A percentile compares a stretch with the other conserved stretches of the same genome.
Conservation (phyloP, 2,113 vertebrate genomes). For the Eclectus roratus region DNA sequence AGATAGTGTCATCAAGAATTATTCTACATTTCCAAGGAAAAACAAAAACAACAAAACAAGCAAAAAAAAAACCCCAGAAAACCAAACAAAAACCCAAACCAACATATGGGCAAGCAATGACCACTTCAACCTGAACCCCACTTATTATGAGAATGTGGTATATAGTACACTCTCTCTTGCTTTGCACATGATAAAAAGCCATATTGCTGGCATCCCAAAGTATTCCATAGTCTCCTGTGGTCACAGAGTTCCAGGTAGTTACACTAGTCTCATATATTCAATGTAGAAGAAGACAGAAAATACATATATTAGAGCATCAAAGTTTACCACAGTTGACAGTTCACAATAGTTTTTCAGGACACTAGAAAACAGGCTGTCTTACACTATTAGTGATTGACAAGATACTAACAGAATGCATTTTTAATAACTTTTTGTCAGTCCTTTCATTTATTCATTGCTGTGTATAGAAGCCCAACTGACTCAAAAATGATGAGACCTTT, state of each 20-base stretch:
- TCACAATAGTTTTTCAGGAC: not conserved
- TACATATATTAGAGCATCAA: not conserved
- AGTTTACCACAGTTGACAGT: not conserved
- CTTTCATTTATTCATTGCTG: not conserved
- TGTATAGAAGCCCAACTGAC: not conserved
- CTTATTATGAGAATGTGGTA: not conserved
- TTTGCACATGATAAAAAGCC: not conserved
- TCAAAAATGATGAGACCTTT: not conserved
- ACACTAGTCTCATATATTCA: not conserved
- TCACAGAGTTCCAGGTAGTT: not conserved
- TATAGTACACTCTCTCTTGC: not conserved
- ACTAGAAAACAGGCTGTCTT: not conserved
- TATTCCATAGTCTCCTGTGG: not conserved
- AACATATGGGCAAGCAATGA: not conserved
- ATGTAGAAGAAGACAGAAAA: not conserved
- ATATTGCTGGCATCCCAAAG: not conserved
- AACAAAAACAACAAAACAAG: not conserved
- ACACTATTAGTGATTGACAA: not conserved
- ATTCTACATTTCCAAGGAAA: not conserved
- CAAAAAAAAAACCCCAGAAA: not conserved
- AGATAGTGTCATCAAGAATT: not conserved
- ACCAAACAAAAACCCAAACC: not conserved
- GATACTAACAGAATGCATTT: not conserved
- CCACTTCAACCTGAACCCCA: not conserved
- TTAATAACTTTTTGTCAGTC: not conserved